phyloP scores from a whole-genome alignment of 2,888 invertebrate genomes.

The Sinohyriopsis cumingii region DNA sequence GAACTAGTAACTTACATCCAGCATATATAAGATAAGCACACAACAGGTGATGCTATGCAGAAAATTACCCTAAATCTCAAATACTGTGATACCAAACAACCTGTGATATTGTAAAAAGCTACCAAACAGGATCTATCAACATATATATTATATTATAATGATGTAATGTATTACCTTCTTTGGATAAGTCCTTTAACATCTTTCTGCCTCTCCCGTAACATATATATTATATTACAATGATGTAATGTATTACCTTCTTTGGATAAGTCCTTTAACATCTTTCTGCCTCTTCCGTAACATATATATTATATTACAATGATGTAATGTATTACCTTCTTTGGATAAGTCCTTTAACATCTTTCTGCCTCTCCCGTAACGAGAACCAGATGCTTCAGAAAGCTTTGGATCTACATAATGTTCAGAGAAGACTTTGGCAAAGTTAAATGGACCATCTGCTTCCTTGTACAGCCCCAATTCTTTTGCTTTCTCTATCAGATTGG shows the following conservation, averaged over 20 bases:
- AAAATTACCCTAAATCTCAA: no score
- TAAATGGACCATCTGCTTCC: slow-evolving; percentile 52
- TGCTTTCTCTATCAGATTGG: slow-evolving; percentile 55
- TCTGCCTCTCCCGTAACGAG: slow-evolving; percentile 45
- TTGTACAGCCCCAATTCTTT: slow-evolving; percentile 52
- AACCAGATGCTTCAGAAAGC: slow-evolving; percentile 3
- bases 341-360: slow-evolving; percentile 49
- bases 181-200: slow-evolving; percentile 47
- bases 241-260: slow-evolving; percentile 38
- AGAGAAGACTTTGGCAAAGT: slow-evolving; percentile 58
- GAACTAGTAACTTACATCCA: no score
- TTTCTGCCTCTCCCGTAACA: slow-evolving; percentile 44
- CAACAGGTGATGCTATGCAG: no score
- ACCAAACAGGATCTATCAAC: no score
- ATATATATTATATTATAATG: not conserved
- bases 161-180: slow-evolving; percentile 36
- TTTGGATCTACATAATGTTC: slow-evolving; percentile 17
- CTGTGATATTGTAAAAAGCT: no score
- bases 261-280: slow-evolving; percentile 47
- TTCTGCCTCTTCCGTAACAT: slow-evolving; percentile 42
- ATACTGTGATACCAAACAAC: no score
- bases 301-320: no score
- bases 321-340: slow-evolving; percentile 38
- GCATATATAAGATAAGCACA: no score
- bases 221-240: not conserved